These are phyloP conservation scores for Salvator merianae DNA, from an alignment of 2,113 vertebrate species.

Conservation along the genomic window DNA sequence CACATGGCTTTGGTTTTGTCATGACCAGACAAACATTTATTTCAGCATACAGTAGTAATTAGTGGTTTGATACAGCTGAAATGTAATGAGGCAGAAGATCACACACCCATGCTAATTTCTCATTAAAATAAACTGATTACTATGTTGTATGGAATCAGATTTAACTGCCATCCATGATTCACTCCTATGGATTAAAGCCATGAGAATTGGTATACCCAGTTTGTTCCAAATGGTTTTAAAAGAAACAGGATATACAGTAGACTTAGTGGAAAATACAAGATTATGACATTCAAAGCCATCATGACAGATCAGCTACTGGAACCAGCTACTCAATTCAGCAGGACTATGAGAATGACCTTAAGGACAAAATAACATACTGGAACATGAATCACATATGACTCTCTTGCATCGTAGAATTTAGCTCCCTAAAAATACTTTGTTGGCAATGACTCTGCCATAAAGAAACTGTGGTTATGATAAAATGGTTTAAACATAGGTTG, in stretches of 20 bases:
- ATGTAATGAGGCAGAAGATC: not conserved
- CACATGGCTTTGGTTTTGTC: slow-evolving; percentile 2
- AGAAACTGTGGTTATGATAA: not conserved
- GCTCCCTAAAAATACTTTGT: not conserved
- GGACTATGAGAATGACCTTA: not conserved
- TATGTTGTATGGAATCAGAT: not conserved
- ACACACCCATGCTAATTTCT: not conserved
- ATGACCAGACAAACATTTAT: not conserved
- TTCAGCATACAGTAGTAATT: not conserved
- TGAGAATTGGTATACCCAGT: not conserved
- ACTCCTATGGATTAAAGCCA: not conserved
- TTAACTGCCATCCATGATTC: not conserved
- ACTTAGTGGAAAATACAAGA: not conserved
- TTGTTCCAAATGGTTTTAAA: not conserved
- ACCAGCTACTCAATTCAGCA: not conserved
- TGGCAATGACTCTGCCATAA: not conserved
- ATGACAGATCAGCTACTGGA: not conserved
- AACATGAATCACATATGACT: not conserved
- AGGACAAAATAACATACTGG: not conserved
- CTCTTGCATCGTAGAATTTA: not conserved
- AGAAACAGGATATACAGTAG: not conserved
- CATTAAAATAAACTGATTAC: not conserved
- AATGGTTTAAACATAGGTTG: not conserved
- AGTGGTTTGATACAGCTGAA: slow-evolving; percentile 13
- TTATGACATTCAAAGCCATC: not conserved